Evolutionary conservation across 1,140 invertebrate genomes (phyloP).

Genomic region (Daktulosphaira vitifoliae): DNA sequence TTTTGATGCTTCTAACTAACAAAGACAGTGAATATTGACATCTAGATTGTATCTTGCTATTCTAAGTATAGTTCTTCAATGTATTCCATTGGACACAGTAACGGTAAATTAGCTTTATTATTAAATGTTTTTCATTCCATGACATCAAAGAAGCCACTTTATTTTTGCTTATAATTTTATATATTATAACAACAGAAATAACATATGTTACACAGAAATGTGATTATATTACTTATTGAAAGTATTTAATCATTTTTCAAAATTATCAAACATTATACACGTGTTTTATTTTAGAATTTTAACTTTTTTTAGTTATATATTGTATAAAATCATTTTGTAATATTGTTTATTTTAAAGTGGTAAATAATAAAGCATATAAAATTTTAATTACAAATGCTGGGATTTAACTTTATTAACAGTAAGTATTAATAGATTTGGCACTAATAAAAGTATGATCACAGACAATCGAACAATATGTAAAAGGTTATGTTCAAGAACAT

Average conservation of each 20-base stretch:
- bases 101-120: conserved; percentile 32
- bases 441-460: no score
- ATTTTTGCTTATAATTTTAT: conserved; percentile 1
- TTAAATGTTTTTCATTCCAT: conserved; percentile 8
- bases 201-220: not conserved
- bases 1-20: conserved; percentile 14
- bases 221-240: no score
- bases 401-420: no score
- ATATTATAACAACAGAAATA: not conserved
- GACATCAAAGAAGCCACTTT: not conserved
- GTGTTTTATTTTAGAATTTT: no score
- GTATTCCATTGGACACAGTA: conserved; percentile 31
- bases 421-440: conserved; percentile 28
- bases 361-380: no score
- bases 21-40: conserved; percentile 25
- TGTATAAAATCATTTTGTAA: no score
- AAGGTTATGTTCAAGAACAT: conserved; percentile 1
- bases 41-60: not conserved
- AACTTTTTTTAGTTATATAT: no score
- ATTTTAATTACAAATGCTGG: no score
- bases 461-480: not conserved
- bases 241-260: no score
- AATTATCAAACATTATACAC: no score
- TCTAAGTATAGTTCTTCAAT: conserved; percentile 3
- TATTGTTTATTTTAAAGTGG: no score